A percentile compares a stretch with the other conserved stretches of the same genome.
These are phyloP conservation scores for Chaenodraco wilsoni DNA, from an alignment of 2,797 vertebrate genomes.

Conservation along the genomic window DNA sequence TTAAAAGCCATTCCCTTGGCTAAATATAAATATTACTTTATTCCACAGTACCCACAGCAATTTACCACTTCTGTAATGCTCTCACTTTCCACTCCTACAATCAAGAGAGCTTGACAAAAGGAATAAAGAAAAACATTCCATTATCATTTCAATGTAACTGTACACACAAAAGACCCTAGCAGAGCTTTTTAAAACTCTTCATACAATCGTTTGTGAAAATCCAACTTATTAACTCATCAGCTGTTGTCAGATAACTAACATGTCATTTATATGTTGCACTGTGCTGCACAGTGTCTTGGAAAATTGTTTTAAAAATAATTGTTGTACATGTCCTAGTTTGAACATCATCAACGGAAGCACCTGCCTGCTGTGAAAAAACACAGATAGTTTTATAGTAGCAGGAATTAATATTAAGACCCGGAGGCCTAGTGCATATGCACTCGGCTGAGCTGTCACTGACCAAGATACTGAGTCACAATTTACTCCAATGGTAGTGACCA, in stretches of 20 bases:
- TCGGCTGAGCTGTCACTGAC: conserved; percentile 1
- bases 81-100: conserved; percentile 37
- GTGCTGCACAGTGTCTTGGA: background rate
- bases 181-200: conserved; percentile 28
- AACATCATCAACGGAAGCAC: background rate
- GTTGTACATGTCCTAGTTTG: background rate
- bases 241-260: conserved; percentile 12
- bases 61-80: conserved; percentile 21
- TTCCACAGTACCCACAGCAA: conserved; percentile 19
- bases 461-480: conserved; percentile 7
- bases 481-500: conserved; percentile 4
- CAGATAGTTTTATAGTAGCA: background rate
- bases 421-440: conserved; percentile 1
- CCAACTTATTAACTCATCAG: conserved; percentile 49
- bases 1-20: background rate
- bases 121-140: conserved; percentile 30
- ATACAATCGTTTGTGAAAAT: conserved; percentile 29
- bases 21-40: conserved; percentile 19
- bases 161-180: conserved; percentile 42
- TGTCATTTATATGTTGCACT: background rate
- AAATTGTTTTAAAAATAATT: conserved; percentile 5
- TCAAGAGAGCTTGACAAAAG: conserved; percentile 35
- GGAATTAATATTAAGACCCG: background rate
- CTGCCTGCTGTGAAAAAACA: background rate
- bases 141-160: conserved; percentile 39